phyloP scores from a whole-genome alignment of 2,797 vertebrate species.

The Nannoperca australis region DNA sequence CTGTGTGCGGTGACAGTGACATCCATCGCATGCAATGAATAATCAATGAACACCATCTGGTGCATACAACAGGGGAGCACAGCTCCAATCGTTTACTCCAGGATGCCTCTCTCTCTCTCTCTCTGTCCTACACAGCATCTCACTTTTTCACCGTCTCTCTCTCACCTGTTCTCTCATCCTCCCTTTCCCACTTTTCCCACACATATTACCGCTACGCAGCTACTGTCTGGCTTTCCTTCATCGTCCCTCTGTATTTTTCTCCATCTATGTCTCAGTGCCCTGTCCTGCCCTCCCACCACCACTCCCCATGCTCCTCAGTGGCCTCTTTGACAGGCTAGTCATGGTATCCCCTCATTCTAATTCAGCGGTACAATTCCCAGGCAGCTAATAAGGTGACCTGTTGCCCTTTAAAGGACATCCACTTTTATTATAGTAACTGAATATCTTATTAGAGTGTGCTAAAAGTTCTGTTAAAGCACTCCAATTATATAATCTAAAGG shows the following conservation, averaged over 20 bases:
- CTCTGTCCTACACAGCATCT: slow-evolving; percentile 45
- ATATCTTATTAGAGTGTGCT: slow-evolving; percentile 49
- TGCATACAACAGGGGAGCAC: slow-evolving; percentile 81
- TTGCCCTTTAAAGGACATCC: slow-evolving; percentile 71
- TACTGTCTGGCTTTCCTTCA: slow-evolving; percentile 13
- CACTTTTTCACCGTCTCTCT: slow-evolving; percentile 43
- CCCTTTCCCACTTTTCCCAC: slow-evolving; percentile 54
- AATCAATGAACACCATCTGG: slow-evolving; percentile 90
- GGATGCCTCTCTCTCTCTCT: slow-evolving; percentile 52
- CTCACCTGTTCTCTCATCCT: slow-evolving; percentile 44
- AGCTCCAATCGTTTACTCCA: slow-evolving; percentile 75
- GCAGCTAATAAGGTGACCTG: slow-evolving; percentile 74
- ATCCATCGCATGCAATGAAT: slow-evolving; percentile 88
- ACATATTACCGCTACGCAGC: slow-evolving; percentile 40
- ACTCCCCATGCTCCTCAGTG: slow-evolving; percentile 23
- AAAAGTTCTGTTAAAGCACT: slow-evolving; percentile 45
- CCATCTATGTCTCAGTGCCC: slow-evolving; percentile 16
- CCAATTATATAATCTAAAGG: slow-evolving; percentile 50
- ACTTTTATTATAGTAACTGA: slow-evolving; percentile 59
- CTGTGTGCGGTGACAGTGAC: slow-evolving; percentile 82
- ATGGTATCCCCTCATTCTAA: slow-evolving; percentile 68
- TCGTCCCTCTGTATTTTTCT: slow-evolving; percentile 4
- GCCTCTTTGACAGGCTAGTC: slow-evolving; percentile 59
- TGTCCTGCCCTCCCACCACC: slow-evolving; percentile 2
- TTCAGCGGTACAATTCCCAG: slow-evolving; percentile 64